Evolutionary conservation across 2,113 vertebrate species (phyloP).

Genomic region (Aspiorhynchus laticeps): DNA sequence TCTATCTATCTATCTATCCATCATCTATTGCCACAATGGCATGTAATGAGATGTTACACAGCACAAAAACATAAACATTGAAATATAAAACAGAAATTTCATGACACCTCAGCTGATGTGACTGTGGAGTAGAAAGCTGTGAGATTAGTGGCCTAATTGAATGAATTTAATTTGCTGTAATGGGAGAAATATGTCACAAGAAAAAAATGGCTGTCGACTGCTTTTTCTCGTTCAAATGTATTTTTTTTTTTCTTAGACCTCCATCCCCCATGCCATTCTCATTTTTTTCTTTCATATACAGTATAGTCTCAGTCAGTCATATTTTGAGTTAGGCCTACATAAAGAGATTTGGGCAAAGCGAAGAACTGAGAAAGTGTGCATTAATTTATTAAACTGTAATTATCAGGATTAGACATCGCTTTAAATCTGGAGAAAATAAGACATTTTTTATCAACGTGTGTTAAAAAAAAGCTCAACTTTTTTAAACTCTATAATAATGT

Average conservation of each 20-base stretch:
- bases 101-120: neutral
- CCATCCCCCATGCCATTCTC: neutral
- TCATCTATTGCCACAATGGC: neutral
- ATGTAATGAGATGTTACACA: constrained; percentile 10
- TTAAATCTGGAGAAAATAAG: neutral
- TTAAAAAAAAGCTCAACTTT: neutral
- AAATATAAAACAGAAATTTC: constrained; percentile 11
- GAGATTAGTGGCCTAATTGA: constrained; percentile 51
- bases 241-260: constrained; percentile 17
- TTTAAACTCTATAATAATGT: too few species aligned
- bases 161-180: constrained; percentile 55
- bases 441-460: neutral
- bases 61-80: constrained; percentile 49
- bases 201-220: constrained; percentile 42
- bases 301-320: constrained; percentile 29
- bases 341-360: neutral
- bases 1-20: neutral
- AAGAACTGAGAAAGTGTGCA: neutral
- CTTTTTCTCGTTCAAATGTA: constrained; percentile 50
- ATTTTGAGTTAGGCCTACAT: neutral
- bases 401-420: neutral
- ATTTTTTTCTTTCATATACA: neutral
- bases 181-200: constrained; percentile 46
- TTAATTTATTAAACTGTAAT: neutral
- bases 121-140: constrained; percentile 22